phyloP scores from a whole-genome alignment of 2,888 invertebrate genomes.

The Troglohyphantes excavatus region DNA sequence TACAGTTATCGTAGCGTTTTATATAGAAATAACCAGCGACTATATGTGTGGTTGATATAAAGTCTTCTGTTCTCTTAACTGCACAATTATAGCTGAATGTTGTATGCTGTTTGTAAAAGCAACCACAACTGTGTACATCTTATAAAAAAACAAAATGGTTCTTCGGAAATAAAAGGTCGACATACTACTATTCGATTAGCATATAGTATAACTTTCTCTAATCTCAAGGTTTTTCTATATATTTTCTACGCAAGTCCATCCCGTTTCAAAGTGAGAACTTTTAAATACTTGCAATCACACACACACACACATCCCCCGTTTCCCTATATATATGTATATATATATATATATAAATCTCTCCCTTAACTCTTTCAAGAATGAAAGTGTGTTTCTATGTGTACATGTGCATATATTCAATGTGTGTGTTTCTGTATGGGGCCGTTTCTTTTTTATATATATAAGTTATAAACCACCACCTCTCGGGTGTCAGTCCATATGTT shows the following conservation, averaged over 20 bases:
- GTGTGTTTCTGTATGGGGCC: constrained; percentile 50
- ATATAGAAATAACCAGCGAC: constrained; percentile 38
- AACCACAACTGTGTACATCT: constrained; percentile 23
- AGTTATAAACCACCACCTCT: constrained; percentile 48
- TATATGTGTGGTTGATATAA: constrained; percentile 37
- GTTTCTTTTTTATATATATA: constrained; percentile 40
- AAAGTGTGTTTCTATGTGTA: constrained; percentile 76
- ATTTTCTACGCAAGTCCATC: constrained; percentile 79
- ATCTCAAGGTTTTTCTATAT: constrained; percentile 78
- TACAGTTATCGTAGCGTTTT: constrained; percentile 38
- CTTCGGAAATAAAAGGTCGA: constrained; percentile 47
- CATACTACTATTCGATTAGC: constrained; percentile 72
- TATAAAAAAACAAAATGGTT: constrained; percentile 41
- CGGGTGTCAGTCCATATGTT: constrained; percentile 70
- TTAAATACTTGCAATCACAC: constrained; percentile 76
- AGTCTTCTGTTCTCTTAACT: constrained; percentile 48
- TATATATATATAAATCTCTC: not conserved
- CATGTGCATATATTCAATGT: constrained; percentile 62
- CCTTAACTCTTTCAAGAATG: constrained; percentile 59
- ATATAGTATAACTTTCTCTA: constrained; percentile 71
- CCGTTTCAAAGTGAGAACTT: constrained; percentile 79
- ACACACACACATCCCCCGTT: not conserved
- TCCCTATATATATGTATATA: constrained; percentile 26
- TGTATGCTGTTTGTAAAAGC: constrained; percentile 40
- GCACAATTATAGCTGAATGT: constrained; percentile 55